A percentile compares a stretch with the other conserved stretches of the same genome.
phyloP scores from a whole-genome alignment of 2,888 invertebrate species.

The Polyploca ridens region DNA sequence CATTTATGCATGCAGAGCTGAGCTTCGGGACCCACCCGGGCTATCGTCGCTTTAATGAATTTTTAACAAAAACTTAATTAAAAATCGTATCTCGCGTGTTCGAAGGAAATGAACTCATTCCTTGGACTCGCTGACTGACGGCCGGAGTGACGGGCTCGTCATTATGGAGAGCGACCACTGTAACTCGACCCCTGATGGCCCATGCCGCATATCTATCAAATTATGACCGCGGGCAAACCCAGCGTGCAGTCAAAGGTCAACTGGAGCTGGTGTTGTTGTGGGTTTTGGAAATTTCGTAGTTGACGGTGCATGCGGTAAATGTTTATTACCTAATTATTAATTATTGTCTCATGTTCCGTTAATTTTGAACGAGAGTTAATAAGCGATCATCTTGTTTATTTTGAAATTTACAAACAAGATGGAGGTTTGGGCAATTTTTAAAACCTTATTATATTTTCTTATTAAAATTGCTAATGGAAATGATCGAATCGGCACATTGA shows the following conservation, averaged over 20 bases:
- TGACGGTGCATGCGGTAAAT: constrained; percentile 70
- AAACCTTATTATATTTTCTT: constrained; percentile 10
- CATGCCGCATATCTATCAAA: constrained; percentile 48
- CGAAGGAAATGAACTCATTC: constrained; percentile 85
- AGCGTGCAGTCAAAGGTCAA: constrained; percentile 61
- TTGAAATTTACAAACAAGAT: constrained; percentile 36
- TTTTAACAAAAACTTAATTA: constrained; percentile 85
- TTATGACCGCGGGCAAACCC: constrained; percentile 53
- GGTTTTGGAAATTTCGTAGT: constrained; percentile 73
- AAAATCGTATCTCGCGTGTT: constrained; percentile 82
- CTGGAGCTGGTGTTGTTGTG: constrained; percentile 57
- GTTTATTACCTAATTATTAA: constrained; percentile 76
- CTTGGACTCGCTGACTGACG: constrained; percentile 79
- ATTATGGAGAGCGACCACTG: constrained; percentile 67
- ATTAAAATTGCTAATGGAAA: background rate
- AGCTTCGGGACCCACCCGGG: constrained; percentile 60
- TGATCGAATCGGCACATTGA: constrained; percentile 2
- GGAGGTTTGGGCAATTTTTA: constrained; percentile 24
- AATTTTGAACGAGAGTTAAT: constrained; percentile 52
- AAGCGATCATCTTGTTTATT: constrained; percentile 39
- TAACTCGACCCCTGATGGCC: constrained; percentile 55
- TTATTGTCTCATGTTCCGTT: constrained; percentile 60
- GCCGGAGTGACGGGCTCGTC: constrained; percentile 75
- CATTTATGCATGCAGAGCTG: constrained; percentile 72
- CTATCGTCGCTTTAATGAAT: constrained; percentile 77